These are phyloP conservation scores for Orcinus orca DNA, from an alignment of 2,113 vertebrate species.

Conservation along the genomic window DNA sequence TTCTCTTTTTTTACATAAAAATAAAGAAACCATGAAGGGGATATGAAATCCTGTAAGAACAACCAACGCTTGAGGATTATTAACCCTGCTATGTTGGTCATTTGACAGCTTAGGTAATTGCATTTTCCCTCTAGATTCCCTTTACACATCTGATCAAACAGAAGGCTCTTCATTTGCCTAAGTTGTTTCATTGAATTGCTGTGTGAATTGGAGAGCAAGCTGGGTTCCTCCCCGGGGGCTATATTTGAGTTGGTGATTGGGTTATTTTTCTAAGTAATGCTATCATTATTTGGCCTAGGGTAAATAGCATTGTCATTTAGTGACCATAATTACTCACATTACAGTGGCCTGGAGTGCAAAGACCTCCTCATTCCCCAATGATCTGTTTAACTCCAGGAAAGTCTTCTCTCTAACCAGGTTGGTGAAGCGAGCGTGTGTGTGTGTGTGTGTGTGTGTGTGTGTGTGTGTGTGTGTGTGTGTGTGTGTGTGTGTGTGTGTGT, in stretches of 20 bases:
- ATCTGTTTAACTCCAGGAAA: background rate
- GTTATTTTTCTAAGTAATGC: constrained; percentile 15
- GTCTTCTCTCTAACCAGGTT: background rate
- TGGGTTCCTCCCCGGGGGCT: background rate
- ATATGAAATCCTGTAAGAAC: constrained; percentile 3
- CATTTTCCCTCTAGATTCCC: constrained; percentile 12
- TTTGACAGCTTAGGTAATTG: constrained; percentile 36
- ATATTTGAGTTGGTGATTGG: background rate
- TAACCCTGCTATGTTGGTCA: background rate
- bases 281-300: background rate
- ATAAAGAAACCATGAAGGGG: background rate
- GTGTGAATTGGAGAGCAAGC: background rate
- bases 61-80: background rate
- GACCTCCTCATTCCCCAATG: background rate
- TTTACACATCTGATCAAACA: background rate
- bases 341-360: background rate
- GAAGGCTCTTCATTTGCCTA: constrained; percentile 10
- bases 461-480: background rate
- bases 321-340: background rate
- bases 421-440: background rate
- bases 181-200: background rate
- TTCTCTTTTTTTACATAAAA: background rate
- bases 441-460: no score
- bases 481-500: background rate
- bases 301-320: background rate